A percentile compares a stretch with the other conserved stretches of the same genome.
Conservation (phyloP, 2,888 invertebrate species). For the Melinaea marsaeus region DNA sequence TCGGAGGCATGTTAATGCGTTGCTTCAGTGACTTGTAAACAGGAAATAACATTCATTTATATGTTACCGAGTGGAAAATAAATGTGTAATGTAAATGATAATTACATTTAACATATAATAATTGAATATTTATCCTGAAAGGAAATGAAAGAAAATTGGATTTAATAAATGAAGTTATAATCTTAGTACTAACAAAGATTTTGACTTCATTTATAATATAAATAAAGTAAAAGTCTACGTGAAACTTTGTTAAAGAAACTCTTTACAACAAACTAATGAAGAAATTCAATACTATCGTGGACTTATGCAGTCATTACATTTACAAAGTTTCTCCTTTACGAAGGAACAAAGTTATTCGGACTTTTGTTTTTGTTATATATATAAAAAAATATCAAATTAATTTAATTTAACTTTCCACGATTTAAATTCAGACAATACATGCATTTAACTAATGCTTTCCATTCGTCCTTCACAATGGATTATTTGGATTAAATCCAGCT, state of each 20-base stretch:
- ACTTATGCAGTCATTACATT: too few species aligned
- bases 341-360: too few species aligned
- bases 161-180: too few species aligned
- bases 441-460: constrained; percentile 38
- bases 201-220: too few species aligned
- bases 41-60: constrained; percentile 31
- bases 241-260: too few species aligned
- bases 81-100: background rate
- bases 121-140: background rate
- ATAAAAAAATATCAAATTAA: background rate
- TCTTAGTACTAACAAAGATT: too few species aligned
- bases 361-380: too few species aligned
- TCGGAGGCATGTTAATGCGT: background rate
- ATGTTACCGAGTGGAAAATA: constrained; percentile 10
- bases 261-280: too few species aligned
- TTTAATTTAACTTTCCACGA: background rate
- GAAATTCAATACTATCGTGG: too few species aligned
- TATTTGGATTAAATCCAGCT: constrained; percentile 43
- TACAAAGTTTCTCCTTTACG: too few species aligned
- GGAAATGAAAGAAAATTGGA: background rate
- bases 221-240: too few species aligned
- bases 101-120: background rate
- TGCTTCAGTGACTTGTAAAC: constrained; percentile 38
- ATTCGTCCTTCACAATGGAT: constrained; percentile 31
- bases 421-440: constrained; percentile 13